These are phyloP conservation scores for Scomber colias DNA, from an alignment of 2,113 vertebrate species.

Conservation along the genomic window DNA sequence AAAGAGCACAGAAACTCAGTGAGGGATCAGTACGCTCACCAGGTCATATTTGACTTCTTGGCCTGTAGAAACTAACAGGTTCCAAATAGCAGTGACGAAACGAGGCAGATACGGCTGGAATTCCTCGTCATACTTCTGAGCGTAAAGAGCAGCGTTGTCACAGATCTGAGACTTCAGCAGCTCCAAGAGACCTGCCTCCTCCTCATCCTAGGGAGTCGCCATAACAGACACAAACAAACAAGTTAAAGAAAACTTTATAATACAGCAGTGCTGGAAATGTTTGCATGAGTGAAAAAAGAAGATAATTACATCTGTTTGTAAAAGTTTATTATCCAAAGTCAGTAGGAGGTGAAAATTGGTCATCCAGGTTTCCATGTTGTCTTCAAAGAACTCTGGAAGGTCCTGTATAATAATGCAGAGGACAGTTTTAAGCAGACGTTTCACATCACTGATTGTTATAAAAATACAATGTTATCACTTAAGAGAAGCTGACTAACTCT, in stretches of 20 bases:
- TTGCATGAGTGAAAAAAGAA: neutral
- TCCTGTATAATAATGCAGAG: slow-evolving; percentile 83
- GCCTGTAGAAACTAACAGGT: slow-evolving; percentile 96
- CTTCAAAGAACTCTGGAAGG: slow-evolving; percentile 99
- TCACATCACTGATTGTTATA: neutral
- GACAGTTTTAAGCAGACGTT: neutral
- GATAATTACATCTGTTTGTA: slow-evolving; percentile 95
- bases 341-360: slow-evolving; percentile 96
- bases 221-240: neutral
- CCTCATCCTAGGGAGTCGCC: slow-evolving; percentile 90
- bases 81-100: slow-evolving; percentile 99
- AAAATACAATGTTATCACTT: neutral
- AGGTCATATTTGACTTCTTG: slow-evolving; percentile 99
- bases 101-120: slow-evolving; percentile 96
- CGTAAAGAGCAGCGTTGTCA: slow-evolving; percentile 98
- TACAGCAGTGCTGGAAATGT: neutral
- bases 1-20: neutral
- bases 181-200: slow-evolving; percentile 97
- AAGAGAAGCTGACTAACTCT: neutral
- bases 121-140: slow-evolving; percentile 98
- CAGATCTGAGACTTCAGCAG: slow-evolving; percentile 98
- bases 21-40: slow-evolving; percentile 83
- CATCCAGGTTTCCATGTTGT: slow-evolving; percentile 99
- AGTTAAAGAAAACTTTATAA: neutral
- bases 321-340: slow-evolving; percentile 97